Conservation (phyloP, 2,113 vertebrate genomes). For the Caretta caretta region DNA sequence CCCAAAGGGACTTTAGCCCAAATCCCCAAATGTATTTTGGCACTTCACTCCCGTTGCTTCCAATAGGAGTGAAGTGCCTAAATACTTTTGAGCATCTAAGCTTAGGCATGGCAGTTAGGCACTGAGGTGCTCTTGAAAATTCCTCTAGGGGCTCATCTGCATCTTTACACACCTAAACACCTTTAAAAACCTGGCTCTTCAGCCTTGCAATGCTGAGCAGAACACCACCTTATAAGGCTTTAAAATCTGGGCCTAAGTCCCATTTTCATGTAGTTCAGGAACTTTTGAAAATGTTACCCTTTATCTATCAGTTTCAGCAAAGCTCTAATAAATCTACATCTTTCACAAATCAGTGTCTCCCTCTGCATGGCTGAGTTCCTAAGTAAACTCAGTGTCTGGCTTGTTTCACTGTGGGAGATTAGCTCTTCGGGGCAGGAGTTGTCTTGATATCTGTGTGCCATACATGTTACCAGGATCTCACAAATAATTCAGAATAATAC, state of each 20-base stretch:
- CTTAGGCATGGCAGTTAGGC: background rate
- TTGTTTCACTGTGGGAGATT: background rate
- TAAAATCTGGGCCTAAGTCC: background rate
- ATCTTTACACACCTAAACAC: background rate
- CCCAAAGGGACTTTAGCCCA: too few relatives aligned
- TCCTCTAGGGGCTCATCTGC: background rate
- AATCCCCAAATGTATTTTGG: too few relatives aligned
- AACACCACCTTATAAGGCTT: background rate
- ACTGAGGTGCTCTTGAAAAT: background rate
- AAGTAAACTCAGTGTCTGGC: background rate
- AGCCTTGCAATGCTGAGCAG: background rate
- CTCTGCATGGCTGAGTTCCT: background rate
- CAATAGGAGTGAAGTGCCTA: background rate
- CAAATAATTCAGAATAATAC: background rate
- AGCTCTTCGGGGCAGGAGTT: background rate
- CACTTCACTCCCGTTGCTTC: too few relatives aligned
- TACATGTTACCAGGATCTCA: background rate
- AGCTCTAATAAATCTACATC: background rate
- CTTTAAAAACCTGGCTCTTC: background rate
- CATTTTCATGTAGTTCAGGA: background rate
- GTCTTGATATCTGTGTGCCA: background rate
- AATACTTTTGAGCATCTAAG: background rate
- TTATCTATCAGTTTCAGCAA: background rate
- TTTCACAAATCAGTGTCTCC: background rate
- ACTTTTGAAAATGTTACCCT: background rate